Base-by-base conservation (phyloP, 2,113 vertebrate genomes). In the Prietella phreatophila region DNA sequence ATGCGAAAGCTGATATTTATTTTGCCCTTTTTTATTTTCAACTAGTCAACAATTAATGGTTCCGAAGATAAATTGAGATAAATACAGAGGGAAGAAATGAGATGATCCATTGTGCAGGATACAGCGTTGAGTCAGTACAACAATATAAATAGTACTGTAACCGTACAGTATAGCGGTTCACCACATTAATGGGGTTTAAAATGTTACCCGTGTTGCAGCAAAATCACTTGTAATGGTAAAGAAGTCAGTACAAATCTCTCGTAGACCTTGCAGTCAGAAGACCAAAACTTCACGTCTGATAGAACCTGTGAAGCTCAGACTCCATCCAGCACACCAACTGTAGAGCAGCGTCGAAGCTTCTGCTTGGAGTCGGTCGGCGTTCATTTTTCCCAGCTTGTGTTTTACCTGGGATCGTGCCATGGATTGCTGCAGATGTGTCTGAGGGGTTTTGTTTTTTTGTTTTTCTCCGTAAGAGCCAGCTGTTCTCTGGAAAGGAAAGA, bases 381-480 rank as follows among this genome's bases (percentile, higher is more conserved):
- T 75, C 60, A 39, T 85, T 89, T 89, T 89, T 84, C 82, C 73
- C 82, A 75, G 84, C 67, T 89, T 69, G 58, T 81, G 73, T 84
- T 78, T 83, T 85, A 87, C 84, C 80, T 85, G 81, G 33, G 82
- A 81, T 50, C 55, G 50, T 89, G 82, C 78, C 82, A 87, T 67
- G 82, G 86, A 81, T 50, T 82, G 88, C 80, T 75, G 82, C 83
- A 86, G 86, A 87, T 89, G 86, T 89, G 81, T 83, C 22, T 91
- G 84, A 80, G 53, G 39, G 85, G 61, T 50, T 60, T 63, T 83
- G 85, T 53, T 56, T 56, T 65, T 85, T 17, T 83, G 71, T 65
- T 85, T 17, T 84, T 76, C 61, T 30, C 82, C 65, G 69, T 83
- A 73, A 85, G 90, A 91, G 92, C 91, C 91, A 91, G 91, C 90